Evolutionary conservation across 2,113 vertebrate genomes (phyloP).

Genomic region (Forbesichthys papilliferus): DNA sequence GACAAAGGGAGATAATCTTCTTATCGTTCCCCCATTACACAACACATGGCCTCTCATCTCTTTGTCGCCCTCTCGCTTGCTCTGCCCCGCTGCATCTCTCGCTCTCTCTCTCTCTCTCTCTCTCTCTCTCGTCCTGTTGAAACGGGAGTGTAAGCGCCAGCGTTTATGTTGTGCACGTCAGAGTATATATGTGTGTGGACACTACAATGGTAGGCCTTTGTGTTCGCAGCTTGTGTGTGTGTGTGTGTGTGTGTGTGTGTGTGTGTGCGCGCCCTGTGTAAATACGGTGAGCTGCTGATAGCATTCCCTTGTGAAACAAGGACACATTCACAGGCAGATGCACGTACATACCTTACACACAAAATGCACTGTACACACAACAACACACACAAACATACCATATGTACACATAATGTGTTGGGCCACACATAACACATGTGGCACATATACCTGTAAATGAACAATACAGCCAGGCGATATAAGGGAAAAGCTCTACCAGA

Average conservation of each 20-base stretch:
- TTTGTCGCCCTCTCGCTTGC: neutral
- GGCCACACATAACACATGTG: neutral
- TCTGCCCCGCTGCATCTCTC: neutral
- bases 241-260: conserved; percentile 49
- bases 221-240: conserved; percentile 55
- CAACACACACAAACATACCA: neutral
- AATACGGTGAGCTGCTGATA: conserved; percentile 68
- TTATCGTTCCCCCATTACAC: neutral
- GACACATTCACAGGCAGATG: conserved; percentile 42
- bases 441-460: neutral
- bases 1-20: conserved; percentile 1
- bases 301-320: conserved; percentile 61
- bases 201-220: conserved; percentile 50
- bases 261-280: conserved; percentile 60
- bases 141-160: conserved; percentile 10
- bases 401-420: no score
- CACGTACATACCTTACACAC: conserved; percentile 9
- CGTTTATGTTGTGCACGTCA: neutral
- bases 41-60: neutral
- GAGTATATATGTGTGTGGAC: conserved; percentile 32
- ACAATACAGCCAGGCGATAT: neutral
- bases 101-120: neutral
- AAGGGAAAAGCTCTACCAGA: conserved; percentile 7
- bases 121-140: conserved; percentile 14
- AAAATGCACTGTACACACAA: neutral